Conservation (phyloP, 2,113 vertebrate species). For the Gobiocypris rarus region DNA sequence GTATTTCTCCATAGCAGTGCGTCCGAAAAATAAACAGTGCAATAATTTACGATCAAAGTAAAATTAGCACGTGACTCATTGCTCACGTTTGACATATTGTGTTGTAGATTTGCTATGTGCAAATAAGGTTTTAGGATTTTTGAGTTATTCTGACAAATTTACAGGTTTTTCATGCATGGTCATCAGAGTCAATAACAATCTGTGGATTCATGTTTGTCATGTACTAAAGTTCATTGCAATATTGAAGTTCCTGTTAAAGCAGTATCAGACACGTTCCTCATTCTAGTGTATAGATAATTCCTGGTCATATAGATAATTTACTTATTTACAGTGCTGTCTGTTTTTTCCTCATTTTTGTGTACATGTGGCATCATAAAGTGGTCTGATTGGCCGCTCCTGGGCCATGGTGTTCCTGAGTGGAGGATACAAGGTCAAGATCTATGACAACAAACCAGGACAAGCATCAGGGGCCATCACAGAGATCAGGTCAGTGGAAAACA, state of each 20-base stretch:
- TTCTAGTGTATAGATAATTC: background rate
- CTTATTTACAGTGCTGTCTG: slow-evolving; percentile 26
- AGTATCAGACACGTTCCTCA: background rate
- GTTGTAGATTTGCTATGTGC: background rate
- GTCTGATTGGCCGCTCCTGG: slow-evolving; percentile 94
- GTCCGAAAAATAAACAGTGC: background rate
- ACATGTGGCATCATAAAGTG: slow-evolving; percentile 72
- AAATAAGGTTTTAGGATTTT: background rate
- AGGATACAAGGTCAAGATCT: slow-evolving; percentile 88
- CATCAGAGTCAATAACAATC: background rate
- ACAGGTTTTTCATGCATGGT: background rate
- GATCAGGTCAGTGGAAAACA: slow-evolving; percentile 79
- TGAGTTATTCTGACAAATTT: background rate
- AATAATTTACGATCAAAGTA: background rate
- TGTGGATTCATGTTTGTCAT: background rate
- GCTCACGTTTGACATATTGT: no score
- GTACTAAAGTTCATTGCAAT: background rate
- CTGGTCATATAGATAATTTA: no score
- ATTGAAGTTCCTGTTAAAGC: background rate
- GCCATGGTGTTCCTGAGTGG: slow-evolving; percentile 91
- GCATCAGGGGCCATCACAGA: slow-evolving; percentile 79
- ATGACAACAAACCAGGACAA: slow-evolving; percentile 86
- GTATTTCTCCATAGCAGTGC: background rate
- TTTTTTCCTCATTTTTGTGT: slow-evolving; percentile 35
- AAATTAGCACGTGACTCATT: background rate